Evolutionary conservation across 2,113 vertebrate genomes (phyloP).

Genomic region (Albula glossodonta): DNA sequence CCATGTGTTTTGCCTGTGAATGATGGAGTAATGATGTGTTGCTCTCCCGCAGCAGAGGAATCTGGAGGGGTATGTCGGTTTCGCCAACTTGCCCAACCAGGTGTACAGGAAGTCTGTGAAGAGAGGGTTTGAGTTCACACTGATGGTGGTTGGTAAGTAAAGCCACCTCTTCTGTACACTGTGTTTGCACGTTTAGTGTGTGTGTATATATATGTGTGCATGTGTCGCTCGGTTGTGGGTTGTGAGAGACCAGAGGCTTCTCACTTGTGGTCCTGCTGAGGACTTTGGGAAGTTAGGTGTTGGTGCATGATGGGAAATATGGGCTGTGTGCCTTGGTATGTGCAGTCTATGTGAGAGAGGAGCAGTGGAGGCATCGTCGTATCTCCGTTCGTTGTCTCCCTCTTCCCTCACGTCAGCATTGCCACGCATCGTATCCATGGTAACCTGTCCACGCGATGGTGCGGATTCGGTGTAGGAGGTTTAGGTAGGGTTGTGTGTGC

Average conservation of each 20-base stretch:
- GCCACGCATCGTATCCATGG: neutral
- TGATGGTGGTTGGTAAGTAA: slow-evolving; percentile 69
- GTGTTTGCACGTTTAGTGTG: neutral
- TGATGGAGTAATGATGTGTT: neutral
- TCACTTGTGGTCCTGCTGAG: neutral
- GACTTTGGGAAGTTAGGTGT: neutral
- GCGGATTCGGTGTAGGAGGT: neutral
- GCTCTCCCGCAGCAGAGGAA: slow-evolving; percentile 14
- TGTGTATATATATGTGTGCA: neutral
- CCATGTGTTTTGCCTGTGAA: neutral
- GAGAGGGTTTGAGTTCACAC: slow-evolving; percentile 72
- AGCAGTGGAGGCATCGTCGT: neutral
- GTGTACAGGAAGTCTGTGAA: slow-evolving; percentile 72
- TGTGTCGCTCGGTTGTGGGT: neutral
- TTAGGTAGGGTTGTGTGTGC: neutral
- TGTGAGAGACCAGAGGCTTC: neutral
- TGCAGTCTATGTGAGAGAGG: neutral
- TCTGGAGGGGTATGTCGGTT: slow-evolving; percentile 67
- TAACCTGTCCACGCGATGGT: neutral
- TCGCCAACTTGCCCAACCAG: slow-evolving; percentile 70
- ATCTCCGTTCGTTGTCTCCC: too few relatives aligned
- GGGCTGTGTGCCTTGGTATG: neutral
- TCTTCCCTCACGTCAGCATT: too few relatives aligned
- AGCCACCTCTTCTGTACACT: neutral
- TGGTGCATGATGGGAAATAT: slow-evolving; percentile 2